A percentile compares a stretch with the other conserved stretches of the same genome.
phyloP scores from a whole-genome alignment of 1,140 invertebrate genomes.

The Tetraneura akinire region DNA sequence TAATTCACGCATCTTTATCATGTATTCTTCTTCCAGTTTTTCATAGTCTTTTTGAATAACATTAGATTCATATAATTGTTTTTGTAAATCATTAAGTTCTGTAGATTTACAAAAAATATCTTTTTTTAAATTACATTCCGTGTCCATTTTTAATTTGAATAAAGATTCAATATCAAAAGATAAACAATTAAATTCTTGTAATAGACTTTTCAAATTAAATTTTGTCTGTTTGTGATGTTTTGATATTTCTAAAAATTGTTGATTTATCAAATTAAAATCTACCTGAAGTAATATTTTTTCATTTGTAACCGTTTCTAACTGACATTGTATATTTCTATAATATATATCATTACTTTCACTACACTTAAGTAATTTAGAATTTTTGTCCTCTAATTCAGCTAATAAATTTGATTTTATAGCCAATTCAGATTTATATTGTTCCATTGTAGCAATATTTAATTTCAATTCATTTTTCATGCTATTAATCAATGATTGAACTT shows the following conservation, averaged over 20 bases:
- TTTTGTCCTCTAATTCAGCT: not conserved
- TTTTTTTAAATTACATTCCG: slow-evolving; percentile 34
- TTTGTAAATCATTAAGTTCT: slow-evolving; percentile 17
- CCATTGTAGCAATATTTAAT: not conserved
- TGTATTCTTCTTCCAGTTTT: slow-evolving; percentile 37
- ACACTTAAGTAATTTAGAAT: slow-evolving; percentile 1
- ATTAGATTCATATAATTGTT: slow-evolving; percentile 25
- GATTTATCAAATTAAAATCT: not conserved
- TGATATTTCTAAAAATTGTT: slow-evolving; percentile 22
- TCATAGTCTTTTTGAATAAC: slow-evolving; percentile 34
- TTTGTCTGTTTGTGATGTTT: not conserved
- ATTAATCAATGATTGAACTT: not conserved
- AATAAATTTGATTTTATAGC: not conserved
- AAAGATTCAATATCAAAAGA: slow-evolving; percentile 30
- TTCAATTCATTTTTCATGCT: slow-evolving; percentile 32
- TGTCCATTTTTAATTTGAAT: not conserved
- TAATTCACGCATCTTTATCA: slow-evolving; percentile 1
- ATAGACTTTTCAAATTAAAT: not conserved
- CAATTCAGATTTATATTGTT: not conserved
- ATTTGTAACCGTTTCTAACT: not conserved
- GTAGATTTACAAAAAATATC: slow-evolving; percentile 1
- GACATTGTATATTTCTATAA: not conserved
- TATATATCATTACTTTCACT: not conserved
- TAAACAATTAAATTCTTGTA: slow-evolving; percentile 22
- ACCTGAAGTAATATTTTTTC: slow-evolving; percentile 1